Evolutionary conservation across 37 sponge, comb jelly and placozoan species (phyloP).

Genomic region (Cliona cf. orientalis): DNA sequence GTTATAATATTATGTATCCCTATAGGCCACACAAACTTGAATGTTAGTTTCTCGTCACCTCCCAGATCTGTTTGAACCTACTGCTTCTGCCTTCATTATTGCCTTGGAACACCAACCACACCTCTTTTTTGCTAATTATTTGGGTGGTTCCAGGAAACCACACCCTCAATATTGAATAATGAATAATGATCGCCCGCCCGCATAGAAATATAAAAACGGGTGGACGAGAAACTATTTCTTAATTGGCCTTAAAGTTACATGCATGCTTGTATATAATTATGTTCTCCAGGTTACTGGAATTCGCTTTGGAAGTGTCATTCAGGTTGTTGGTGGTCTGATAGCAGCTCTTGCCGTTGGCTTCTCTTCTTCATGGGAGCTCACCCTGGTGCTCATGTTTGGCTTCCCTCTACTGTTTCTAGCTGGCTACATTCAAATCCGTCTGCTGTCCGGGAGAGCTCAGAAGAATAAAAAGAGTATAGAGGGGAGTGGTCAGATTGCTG

Average conservation of each 20-base stretch:
- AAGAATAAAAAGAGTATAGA: conserved; percentile 77
- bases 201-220: too few relatives aligned
- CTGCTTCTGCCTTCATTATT: too few relatives aligned
- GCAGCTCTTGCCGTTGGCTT: conserved; percentile 80
- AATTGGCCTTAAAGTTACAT: too few relatives aligned
- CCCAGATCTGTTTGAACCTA: too few relatives aligned
- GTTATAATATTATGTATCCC: too few relatives aligned
- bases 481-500: conserved; percentile 52
- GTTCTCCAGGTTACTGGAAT: conserved; percentile 74
- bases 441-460: conserved; percentile 46
- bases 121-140: too few relatives aligned
- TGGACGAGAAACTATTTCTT: too few relatives aligned
- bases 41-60: too few relatives aligned
- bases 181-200: too few relatives aligned
- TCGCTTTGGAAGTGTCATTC: conserved; percentile 64
- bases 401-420: conserved; percentile 60
- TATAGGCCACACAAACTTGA: too few relatives aligned
- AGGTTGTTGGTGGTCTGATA: conserved; percentile 51
- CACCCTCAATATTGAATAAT: too few relatives aligned
- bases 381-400: conserved; percentile 62
- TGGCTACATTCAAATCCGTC: conserved; percentile 68
- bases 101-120: too few relatives aligned
- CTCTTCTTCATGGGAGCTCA: conserved; percentile 78
- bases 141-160: neutral
- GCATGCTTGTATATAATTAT: neutral